phyloP scores from a whole-genome alignment of 2,113 vertebrate genomes.

The Delphinus delphis region DNA sequence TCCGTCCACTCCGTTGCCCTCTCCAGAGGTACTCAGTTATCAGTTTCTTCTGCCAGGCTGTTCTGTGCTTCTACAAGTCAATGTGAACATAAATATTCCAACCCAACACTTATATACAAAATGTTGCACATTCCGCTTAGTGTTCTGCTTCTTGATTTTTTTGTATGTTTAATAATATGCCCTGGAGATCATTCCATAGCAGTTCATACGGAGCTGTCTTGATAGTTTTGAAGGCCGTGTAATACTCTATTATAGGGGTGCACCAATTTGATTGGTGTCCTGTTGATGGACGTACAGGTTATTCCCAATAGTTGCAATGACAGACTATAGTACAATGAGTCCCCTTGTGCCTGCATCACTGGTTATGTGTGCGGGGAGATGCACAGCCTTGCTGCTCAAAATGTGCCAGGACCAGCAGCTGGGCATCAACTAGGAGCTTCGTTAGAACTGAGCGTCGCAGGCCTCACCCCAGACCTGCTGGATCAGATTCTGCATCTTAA shows the following conservation, averaged over 20 bases:
- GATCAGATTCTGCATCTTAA: not conserved
- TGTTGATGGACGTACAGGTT: not conserved
- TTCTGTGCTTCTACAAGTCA: not conserved
- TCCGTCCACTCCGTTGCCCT: not conserved
- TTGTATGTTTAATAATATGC: not conserved
- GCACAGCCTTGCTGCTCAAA: not conserved
- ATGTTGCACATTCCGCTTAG: not conserved
- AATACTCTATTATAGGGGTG: not conserved
- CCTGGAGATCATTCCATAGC: not conserved
- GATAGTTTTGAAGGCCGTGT: not conserved
- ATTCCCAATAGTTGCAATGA: not conserved
- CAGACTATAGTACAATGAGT: not conserved
- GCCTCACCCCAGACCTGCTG: not conserved
- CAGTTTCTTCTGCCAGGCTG: not conserved
- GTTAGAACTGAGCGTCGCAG: not conserved
- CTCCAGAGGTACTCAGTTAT: not conserved
- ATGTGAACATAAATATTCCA: not conserved
- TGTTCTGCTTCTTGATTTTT: not conserved
- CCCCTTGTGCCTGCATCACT: accelerated
- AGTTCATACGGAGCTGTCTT: not conserved
- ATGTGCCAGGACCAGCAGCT: not conserved
- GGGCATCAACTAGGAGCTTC: not conserved
- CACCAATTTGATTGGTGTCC: not conserved
- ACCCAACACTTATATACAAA: not conserved
- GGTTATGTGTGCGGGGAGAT: not conserved